phyloP scores from a whole-genome alignment of 2,797 vertebrate genomes.

The Lacerta viridis region DNA sequence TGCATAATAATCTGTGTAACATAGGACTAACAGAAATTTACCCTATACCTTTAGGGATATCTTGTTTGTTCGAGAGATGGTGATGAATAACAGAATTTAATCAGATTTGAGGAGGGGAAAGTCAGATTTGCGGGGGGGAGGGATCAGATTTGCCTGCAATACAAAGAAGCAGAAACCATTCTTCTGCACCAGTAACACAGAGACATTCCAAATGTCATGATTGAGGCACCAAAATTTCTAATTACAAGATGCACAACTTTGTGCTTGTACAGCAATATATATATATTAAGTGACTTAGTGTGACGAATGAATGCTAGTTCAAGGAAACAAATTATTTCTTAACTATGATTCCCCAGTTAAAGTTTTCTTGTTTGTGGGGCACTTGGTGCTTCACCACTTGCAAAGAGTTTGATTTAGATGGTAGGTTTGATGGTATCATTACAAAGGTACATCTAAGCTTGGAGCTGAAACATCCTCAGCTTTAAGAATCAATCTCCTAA shows the following conservation, averaged over 20 bases:
- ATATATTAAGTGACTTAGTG: neutral
- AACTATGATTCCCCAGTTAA: neutral
- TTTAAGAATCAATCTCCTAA: constrained; percentile 3
- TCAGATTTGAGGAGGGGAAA: neutral
- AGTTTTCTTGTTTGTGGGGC: neutral
- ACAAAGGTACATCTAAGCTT: neutral
- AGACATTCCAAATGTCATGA: neutral
- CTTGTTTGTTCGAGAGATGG: neutral
- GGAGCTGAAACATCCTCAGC: neutral
- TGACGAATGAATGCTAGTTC: neutral
- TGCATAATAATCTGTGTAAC: neutral
- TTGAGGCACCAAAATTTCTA: constrained; percentile 19
- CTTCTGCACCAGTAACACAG: rapidly evolving
- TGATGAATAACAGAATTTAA: neutral
- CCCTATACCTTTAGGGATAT: neutral
- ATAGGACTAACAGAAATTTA: neutral
- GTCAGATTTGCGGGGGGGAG: neutral
- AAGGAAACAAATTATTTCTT: constrained; percentile 4
- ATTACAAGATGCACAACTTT: neutral
- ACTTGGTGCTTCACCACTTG: neutral
- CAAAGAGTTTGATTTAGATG: neutral
- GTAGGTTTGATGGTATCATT: neutral
- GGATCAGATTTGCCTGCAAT: too few species aligned
- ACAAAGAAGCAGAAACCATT: neutral
- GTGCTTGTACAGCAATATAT: neutral